Evolutionary conservation across 2,888 invertebrate genomes (phyloP).

Genomic region (Melanostoma scalare): DNA sequence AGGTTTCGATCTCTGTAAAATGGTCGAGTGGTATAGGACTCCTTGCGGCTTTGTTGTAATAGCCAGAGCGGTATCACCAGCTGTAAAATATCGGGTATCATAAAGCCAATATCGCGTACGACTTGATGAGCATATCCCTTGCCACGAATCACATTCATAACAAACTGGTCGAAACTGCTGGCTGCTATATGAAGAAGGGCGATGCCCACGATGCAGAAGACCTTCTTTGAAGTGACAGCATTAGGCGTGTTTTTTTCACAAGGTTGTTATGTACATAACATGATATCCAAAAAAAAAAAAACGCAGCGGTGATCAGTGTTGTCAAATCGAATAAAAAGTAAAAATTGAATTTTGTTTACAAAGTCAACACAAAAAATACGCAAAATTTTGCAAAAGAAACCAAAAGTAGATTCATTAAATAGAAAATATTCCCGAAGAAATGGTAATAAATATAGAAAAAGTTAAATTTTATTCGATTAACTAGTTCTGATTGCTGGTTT

Average conservation of each 20-base stretch:
- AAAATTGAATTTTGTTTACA: too few species aligned
- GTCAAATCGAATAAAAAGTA: too few species aligned
- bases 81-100: constrained; percentile 87
- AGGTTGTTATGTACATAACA: too few species aligned
- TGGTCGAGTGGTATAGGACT: constrained; percentile 80
- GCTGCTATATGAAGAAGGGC: constrained; percentile 85
- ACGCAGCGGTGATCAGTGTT: too few species aligned
- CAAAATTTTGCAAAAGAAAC: too few species aligned
- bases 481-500: too few species aligned
- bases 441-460: too few species aligned
- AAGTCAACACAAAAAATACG: too few species aligned
- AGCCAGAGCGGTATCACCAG: constrained; percentile 84
- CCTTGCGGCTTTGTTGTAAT: constrained; percentile 80
- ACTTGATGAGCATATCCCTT: constrained; percentile 87
- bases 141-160: constrained; percentile 85
- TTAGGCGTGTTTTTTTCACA: constrained; percentile 59
- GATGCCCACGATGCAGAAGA: constrained; percentile 84
- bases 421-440: too few species aligned
- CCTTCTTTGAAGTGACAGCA: constrained; percentile 83
- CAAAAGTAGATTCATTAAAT: too few species aligned
- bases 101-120: constrained; percentile 86
- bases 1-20: constrained; percentile 81
- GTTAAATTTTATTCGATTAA: too few species aligned
- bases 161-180: constrained; percentile 86
- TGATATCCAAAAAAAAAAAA: too few species aligned